Evolutionary conservation across 2,797 vertebrate species (phyloP), one percentile per base, ranked within the genome.

Genomic region (Stomatorhinus walkeri): DNA sequence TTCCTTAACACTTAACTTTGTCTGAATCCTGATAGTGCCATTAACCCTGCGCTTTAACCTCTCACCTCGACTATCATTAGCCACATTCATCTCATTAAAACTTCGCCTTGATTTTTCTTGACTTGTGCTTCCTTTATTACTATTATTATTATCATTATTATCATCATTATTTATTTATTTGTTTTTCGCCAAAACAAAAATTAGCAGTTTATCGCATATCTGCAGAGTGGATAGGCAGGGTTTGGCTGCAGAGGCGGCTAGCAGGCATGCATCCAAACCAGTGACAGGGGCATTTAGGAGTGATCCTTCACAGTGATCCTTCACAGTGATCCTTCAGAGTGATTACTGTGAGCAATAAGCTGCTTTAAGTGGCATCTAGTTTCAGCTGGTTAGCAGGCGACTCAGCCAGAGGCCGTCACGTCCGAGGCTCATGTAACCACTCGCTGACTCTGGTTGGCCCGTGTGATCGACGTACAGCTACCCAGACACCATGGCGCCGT

Each of bases 21-120:
- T 96, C 97, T 96, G 95, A 96, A 96, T 97, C 96, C 96, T 97
- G 97, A 97, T 97, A 96, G 96, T 96, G 96, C 96, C 95, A 97
- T 97, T 98, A 98, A 97, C 86, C 97, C 97, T 94, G 90, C 91
- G 95, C 95, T 95, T 96, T 97, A 95, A 96, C 97, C 97, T 96
- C 96, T 95, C 95, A 95, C 96, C 97, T 92, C 90, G 94, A 94
- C 96, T 96, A 96, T 97, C 95, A 94, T 97, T 96, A 96, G 95
- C 95, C 93, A 96, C 95, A 94, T 96, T 96, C 95, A 96, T 94
- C 94, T 95, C 95, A 96, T 96, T 97, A 96, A 97, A 97, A 96
- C 93, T 95, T 96, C 93, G 92, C 95, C 97, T 97, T 97, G 96
- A 97, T 97, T 97, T 96, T 95, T 94, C 89, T 90, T 56, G 36